Evolutionary conservation across 2,113 vertebrate species (phyloP), one percentile per base, ranked within the genome.

Genomic region (Cryptomyrus ogoouensis): DNA sequence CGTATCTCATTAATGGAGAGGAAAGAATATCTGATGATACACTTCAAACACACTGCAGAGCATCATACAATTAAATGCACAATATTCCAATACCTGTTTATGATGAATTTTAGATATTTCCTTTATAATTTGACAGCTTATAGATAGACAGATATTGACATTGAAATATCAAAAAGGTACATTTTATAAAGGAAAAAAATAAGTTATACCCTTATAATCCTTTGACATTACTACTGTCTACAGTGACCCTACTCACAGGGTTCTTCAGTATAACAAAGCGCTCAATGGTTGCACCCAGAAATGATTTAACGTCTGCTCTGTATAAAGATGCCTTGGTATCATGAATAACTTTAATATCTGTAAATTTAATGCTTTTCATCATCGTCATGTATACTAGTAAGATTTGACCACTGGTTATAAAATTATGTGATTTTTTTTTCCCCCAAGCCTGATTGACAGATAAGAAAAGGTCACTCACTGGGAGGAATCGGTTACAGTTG

Each of bases 401-500:
- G 85, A 31, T 35, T 19, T 87, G 31, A 53, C 50, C 42, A 46
- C 66, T 21, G 21, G 31, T 62, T 44, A 31, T 7, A 66, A 46
- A 77, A 77, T 12, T 4, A 47, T 46, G 10, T 5, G 35, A 80
- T 44, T 39, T 83, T 83, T 42, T 47, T 44, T 27, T 27, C 6
- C 35, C 5, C 0, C 10, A 17, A n/a, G 21, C 35, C 53, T 88
- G 83, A 44, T 50, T 88, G 88, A 89, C 35, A 56, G 42, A 83
- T 58, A 42, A 53, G 39, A 66, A 87, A 88, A 83, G 62, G 46
- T 42, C 39, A 89, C 10, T 91, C 27, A 88, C 10, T 91, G 89
- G 89, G 53, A 84, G 89, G 89, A 93, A 94, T 93, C 89, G 80
- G 91, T 92, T 93, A 92, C 89, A 94, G 95, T 92, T 92, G 89